Evolutionary conservation across 2,888 invertebrate genomes (phyloP).

Genomic region (Heliconius ismenius): DNA sequence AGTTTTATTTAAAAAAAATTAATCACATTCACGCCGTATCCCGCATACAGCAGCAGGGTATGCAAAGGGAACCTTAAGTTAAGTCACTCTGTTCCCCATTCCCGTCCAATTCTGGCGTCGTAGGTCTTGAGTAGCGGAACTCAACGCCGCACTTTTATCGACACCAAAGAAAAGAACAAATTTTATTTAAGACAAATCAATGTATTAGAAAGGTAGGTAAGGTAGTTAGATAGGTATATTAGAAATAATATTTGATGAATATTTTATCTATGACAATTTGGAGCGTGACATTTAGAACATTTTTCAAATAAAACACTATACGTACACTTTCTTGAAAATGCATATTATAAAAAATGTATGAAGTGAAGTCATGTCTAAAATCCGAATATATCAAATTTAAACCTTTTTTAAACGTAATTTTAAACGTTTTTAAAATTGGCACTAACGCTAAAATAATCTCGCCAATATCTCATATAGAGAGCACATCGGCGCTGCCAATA

Average conservation of each 20-base stretch:
- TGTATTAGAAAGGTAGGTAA: no score
- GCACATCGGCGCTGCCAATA: slow-evolving; percentile 31
- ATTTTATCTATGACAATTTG: background rate
- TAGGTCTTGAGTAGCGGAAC: no score
- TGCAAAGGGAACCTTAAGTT: no score
- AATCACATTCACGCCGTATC: no score
- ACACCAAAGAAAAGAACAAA: background rate
- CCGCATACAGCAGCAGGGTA: no score
- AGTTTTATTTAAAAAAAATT: background rate
- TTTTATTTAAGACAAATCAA: background rate
- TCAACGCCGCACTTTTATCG: no score
- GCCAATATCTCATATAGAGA: slow-evolving; percentile 16
- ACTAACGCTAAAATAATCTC: slow-evolving; percentile 13
- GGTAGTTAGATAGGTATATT: no score
- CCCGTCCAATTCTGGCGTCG: no score
- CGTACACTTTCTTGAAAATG: background rate
- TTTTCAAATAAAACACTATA: background rate
- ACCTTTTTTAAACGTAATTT: background rate
- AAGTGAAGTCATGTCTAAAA: no score
- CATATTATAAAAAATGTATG: no score
- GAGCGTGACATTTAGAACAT: background rate
- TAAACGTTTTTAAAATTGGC: slow-evolving; percentile 14
- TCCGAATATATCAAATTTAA: background rate
- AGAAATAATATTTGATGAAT: background rate
- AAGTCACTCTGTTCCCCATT: no score